These are phyloP conservation scores for Zaprionus nigranus DNA, from an alignment of 1,140 invertebrate genomes.

Conservation along the genomic window DNA sequence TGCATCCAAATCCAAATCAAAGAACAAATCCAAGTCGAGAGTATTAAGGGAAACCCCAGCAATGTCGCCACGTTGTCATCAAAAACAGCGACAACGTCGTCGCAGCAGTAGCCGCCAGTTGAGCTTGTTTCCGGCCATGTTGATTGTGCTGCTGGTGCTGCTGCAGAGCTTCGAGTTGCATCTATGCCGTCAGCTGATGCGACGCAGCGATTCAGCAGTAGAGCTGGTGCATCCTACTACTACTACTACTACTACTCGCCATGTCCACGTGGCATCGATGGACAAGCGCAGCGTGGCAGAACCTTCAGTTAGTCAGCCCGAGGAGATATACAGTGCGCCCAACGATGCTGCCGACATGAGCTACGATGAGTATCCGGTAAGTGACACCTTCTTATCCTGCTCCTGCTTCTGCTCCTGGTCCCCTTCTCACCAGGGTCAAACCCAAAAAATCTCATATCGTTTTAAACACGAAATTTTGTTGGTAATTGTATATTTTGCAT, in stretches of 20 bases:
- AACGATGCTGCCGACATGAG: conserved; percentile 59
- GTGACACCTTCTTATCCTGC: conserved; percentile 18
- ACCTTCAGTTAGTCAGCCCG: conserved; percentile 63
- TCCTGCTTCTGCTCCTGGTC: not conserved
- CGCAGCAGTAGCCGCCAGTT: conserved; percentile 32
- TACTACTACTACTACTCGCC: not conserved
- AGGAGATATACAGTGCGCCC: conserved; percentile 77
- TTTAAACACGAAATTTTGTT: conserved; percentile 65
- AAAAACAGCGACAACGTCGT: conserved; percentile 25
- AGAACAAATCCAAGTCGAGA: too few species aligned
- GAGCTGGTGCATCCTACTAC: not conserved
- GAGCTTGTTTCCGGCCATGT: conserved; percentile 57
- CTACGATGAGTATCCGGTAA: conserved; percentile 82
- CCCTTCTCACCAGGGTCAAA: conserved; percentile 17
- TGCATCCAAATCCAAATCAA: conserved; percentile 10
- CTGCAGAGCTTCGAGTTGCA: conserved; percentile 71
- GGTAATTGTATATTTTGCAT: conserved; percentile 75
- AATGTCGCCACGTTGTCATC: conserved; percentile 21
- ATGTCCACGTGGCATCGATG: not conserved
- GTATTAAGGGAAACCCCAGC: not conserved
- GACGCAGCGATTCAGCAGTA: conserved; percentile 4
- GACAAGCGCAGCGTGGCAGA: conserved; percentile 42
- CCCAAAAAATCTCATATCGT: conserved; percentile 52
- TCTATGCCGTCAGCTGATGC: conserved; percentile 74
- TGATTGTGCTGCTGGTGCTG: conserved; percentile 65